Base-by-base conservation (phyloP, 2,888 invertebrate species). In the Thera britannica region DNA sequence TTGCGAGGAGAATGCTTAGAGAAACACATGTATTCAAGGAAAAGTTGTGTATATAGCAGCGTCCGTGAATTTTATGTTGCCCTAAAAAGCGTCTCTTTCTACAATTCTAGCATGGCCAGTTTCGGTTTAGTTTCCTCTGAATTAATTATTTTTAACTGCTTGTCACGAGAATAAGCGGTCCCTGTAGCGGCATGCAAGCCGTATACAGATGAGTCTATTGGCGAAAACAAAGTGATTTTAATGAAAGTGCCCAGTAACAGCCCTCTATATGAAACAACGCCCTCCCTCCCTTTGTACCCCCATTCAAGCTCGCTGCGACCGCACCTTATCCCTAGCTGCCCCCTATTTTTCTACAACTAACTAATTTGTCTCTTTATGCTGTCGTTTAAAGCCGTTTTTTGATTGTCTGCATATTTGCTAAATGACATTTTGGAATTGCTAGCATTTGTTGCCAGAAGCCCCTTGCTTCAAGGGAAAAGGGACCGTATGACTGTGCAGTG, bases 271-370 rank as follows among this genome's bases (percentile, higher is more conserved):
- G 77, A 83, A 85, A 87, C 85, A 87, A 86, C 89, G 90, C 90
- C 90, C 89, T 87, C 87, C 87, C 80, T 77, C 76, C 69, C 79
- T 79, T 55, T 65, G 76, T 82, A 78, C 83, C 84, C 84, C 82
- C 86, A 86, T 86, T 85, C 85, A 86, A 81, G 80, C 81, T 82
- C 82, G 80, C 79, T 75, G 78, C 83, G 85, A 84, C 87, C 86
- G 84, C 85, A 77, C 87, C 90, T 87, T 88, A 86, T 84, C 88
- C 90, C 88, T 87, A 80, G 74, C 72, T 77, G 82, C 82, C 82
- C 80, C 78, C 80, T 75, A 73, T 70, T 68, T 74, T 75, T 44
- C 60, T 67, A 66, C 64, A 34, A 60, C 74, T 74, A 66, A 68
- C 74, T 79, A 82, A 81, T 77, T 72, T 75, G 58, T 74, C 80